Percentiles rank a stretch among this genome's conserved stretches.
Evolutionary conservation across 2,888 invertebrate genomes (phyloP).

Genomic region (Nemurella pictetii): DNA sequence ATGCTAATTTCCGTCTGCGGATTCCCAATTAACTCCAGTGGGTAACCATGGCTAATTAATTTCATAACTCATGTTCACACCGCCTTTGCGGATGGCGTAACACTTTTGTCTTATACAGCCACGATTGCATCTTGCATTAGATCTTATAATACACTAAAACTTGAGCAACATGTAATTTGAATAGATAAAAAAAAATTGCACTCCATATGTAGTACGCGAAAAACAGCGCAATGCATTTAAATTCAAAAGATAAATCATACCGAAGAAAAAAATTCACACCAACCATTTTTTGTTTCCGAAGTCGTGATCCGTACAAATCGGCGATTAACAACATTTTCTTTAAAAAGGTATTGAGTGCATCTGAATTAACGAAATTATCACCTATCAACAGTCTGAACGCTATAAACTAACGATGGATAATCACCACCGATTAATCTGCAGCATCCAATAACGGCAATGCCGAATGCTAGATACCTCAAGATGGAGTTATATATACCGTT

Average conservation of each 20-base stretch:
- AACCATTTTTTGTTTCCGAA: background rate
- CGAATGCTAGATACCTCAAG: background rate
- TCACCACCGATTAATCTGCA: background rate
- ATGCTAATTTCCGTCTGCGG: background rate
- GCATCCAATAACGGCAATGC: background rate
- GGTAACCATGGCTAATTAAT: background rate
- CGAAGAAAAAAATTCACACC: background rate
- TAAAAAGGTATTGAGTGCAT: background rate
- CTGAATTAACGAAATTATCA: background rate
- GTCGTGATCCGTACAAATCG: background rate
- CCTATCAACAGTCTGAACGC: background rate
- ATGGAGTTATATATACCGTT: background rate
- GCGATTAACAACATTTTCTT: background rate
- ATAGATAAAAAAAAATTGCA: background rate
- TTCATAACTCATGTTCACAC: background rate
- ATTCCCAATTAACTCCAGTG: background rate
- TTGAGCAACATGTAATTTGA: background rate
- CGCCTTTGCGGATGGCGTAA: background rate
- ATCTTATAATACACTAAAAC: background rate
- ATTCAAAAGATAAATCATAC: background rate
- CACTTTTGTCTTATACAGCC: background rate
- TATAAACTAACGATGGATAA: background rate
- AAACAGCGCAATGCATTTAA: background rate
- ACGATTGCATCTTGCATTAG: background rate
- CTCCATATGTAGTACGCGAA: too few species aligned